Conservation (phyloP, 1,140 invertebrate species). For the Argopecten irradians region DNA sequence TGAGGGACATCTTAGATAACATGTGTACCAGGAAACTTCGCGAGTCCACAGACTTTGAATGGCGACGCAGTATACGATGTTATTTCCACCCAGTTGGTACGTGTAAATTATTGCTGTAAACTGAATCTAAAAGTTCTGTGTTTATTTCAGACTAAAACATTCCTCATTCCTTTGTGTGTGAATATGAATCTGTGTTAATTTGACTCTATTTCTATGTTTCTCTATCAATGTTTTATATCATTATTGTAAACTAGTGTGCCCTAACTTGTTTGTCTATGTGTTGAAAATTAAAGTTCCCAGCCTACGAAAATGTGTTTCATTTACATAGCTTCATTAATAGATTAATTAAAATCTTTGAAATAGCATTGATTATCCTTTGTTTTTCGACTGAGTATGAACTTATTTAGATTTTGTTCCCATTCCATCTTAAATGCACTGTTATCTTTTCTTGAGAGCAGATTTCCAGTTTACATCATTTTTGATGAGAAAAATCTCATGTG, state of each 20-base stretch:
- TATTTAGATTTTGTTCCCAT: neutral
- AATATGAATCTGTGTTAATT: neutral
- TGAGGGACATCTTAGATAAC: constrained; percentile 73
- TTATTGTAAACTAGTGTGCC: neutral
- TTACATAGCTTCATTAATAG: neutral
- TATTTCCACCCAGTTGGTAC: constrained; percentile 70
- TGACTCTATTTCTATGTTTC: neutral
- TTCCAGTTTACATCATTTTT: too few species aligned
- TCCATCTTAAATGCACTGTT: too few species aligned
- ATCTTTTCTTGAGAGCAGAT: too few species aligned
- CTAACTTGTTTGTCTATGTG: neutral
- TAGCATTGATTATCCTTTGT: neutral
- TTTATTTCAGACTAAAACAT: neutral
- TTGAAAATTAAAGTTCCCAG: neutral
- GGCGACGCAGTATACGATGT: constrained; percentile 73
- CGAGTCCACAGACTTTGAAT: constrained; percentile 76
- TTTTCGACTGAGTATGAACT: neutral
- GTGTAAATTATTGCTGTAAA: constrained; percentile 24
- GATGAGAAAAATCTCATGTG: too few species aligned
- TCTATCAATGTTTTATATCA: neutral
- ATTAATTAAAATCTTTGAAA: neutral
- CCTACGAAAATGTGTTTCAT: neutral
- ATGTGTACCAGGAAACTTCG: constrained; percentile 73
- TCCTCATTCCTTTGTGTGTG: neutral
- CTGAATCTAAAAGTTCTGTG: neutral